Evolutionary conservation across 2,113 vertebrate genomes (phyloP).

Genomic region (Gavia stellata): DNA sequence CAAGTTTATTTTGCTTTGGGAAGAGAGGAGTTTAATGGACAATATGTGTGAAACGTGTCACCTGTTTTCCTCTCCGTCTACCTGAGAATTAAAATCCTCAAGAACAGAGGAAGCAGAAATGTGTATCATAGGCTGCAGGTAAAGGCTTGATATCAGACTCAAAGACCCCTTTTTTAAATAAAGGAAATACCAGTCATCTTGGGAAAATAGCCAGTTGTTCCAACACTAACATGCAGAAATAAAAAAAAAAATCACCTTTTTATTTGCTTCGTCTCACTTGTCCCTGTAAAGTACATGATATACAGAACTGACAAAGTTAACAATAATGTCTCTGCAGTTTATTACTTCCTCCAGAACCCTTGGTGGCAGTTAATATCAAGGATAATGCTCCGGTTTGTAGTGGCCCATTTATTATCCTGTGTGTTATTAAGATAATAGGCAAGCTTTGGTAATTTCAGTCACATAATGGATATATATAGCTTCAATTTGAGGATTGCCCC

Average conservation of each 20-base stretch:
- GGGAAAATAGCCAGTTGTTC: not conserved
- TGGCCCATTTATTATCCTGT: constrained; percentile 67
- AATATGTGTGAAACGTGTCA: not conserved
- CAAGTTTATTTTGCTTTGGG: not conserved
- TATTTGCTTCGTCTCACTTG: not conserved
- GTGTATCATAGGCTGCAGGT: not conserved
- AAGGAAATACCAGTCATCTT: not conserved
- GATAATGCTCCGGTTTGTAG: constrained; percentile 34
- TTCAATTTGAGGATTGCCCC: constrained; percentile 67
- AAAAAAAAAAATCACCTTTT: too few relatives aligned
- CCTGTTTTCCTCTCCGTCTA: not conserved
- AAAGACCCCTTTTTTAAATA: not conserved
- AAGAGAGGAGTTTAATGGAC: not conserved
- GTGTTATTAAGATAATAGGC: constrained; percentile 67
- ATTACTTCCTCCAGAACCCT: constrained; percentile 43
- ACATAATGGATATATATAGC: constrained; percentile 73
- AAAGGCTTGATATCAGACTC: not conserved
- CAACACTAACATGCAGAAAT: not conserved
- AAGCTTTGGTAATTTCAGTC: constrained; percentile 69
- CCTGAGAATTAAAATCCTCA: not conserved
- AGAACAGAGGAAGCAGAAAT: not conserved
- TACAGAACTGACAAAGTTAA: constrained; percentile 22
- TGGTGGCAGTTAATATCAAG: constrained; percentile 61
- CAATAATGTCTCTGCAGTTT: constrained; percentile 37
- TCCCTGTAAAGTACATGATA: not conserved